Evolutionary conservation across 1,140 invertebrate genomes (phyloP).

Genomic region (Berghia stephanieae): DNA sequence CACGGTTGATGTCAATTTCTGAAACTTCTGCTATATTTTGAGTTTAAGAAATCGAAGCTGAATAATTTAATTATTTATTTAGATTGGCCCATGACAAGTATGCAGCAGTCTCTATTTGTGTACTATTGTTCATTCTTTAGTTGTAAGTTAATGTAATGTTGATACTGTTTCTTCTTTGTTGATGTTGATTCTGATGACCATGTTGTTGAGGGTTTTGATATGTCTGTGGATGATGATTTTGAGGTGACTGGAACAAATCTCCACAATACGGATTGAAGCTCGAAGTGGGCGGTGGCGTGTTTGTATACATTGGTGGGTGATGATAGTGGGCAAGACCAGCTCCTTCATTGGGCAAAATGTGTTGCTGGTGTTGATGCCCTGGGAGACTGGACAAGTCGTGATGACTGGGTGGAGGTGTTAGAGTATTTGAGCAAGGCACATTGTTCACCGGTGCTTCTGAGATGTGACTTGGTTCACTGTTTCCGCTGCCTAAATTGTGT

Average conservation of each 20-base stretch:
- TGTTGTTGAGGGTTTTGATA: conserved; percentile 29
- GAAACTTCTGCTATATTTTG: not conserved
- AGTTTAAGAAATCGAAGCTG: not conserved
- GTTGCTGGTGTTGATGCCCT: no score
- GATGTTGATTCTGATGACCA: conserved; percentile 34
- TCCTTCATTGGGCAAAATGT: no score
- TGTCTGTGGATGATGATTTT: conserved; percentile 31
- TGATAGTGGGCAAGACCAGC: not conserved
- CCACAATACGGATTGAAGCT: not conserved
- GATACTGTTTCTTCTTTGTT: conserved; percentile 57
- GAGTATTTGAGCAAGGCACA: no score
- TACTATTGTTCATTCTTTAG: conserved; percentile 31
- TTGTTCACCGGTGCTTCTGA: no score
- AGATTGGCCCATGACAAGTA: not conserved
- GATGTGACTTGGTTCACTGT: no score
- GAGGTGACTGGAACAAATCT: not conserved
- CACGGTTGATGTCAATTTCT: not conserved
- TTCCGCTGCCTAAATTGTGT: no score
- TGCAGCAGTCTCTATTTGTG: not conserved
- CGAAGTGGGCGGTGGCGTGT: not conserved
- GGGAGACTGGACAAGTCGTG: no score
- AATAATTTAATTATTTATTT: not conserved
- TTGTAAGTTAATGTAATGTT: conserved; percentile 63
- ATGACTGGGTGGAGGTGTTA: no score
- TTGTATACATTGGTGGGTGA: not conserved